These are phyloP conservation scores for Artibeus jamaicensis DNA, from an alignment of 2,797 vertebrate species.

Conservation along the genomic window DNA sequence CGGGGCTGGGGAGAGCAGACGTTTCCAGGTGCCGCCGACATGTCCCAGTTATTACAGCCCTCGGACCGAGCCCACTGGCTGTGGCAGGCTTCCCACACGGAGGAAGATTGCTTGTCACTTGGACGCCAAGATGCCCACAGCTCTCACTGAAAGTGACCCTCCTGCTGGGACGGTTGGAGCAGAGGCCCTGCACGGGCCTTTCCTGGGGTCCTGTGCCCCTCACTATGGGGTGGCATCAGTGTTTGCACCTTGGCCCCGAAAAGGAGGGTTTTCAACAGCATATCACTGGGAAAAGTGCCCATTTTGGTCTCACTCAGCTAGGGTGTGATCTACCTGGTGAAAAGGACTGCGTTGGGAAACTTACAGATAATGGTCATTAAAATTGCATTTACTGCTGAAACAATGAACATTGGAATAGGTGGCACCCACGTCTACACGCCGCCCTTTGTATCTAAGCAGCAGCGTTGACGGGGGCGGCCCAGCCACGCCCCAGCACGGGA, in stretches of 20 bases:
- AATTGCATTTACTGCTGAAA: constrained; percentile 29
- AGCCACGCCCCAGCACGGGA: constrained; percentile 12
- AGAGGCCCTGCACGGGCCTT: background rate
- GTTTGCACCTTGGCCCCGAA: background rate
- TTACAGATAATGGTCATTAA: constrained; percentile 42
- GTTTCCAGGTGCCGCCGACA: constrained; percentile 55
- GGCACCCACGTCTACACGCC: background rate
- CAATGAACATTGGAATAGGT: background rate
- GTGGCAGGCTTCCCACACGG: constrained; percentile 59
- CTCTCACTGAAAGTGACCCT: constrained; percentile 61
- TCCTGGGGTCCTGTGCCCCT: background rate
- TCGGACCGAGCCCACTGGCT: constrained; percentile 46
- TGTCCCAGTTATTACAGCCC: constrained; percentile 61
- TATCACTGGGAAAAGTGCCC: background rate
- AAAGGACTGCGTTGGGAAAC: background rate
- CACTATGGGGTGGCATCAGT: background rate
- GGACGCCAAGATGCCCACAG: constrained; percentile 57
- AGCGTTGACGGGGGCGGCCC: constrained; percentile 12
- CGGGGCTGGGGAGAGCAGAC: constrained; percentile 66
- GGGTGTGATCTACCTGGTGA: constrained; percentile 12
- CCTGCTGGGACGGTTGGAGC: constrained; percentile 31
- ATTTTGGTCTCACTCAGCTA: background rate
- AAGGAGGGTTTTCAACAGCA: background rate
- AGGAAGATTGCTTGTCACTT: constrained; percentile 64
- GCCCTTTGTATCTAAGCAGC: constrained; percentile 46